These are phyloP conservation scores for Rhabdomys pumilio DNA, from an alignment of 2,797 vertebrate species.

Conservation along the genomic window DNA sequence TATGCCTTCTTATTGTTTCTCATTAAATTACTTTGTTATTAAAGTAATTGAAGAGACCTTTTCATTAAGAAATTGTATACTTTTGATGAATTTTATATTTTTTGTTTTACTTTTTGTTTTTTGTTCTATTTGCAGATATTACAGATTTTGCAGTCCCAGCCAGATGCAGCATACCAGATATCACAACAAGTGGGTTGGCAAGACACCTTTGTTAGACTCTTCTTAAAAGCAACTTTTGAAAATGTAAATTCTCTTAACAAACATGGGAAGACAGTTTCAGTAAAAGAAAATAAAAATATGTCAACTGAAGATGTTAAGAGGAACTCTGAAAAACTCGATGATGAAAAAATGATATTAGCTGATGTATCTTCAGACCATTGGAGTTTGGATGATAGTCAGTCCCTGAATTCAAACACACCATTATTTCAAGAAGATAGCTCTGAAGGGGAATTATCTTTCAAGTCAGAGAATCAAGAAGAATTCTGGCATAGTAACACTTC, in stretches of 20 bases:
- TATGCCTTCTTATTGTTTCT: constrained; percentile 19
- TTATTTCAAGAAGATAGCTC: constrained; percentile 90
- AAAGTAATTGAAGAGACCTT: constrained; percentile 60
- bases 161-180: constrained; percentile 95
- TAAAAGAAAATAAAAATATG: constrained; percentile 86
- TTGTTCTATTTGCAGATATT: constrained; percentile 91
- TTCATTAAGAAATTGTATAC: neutral
- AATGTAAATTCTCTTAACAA: constrained; percentile 75
- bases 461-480: constrained; percentile 87
- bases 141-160: constrained; percentile 94
- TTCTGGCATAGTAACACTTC: constrained; percentile 92
- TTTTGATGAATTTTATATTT: constrained; percentile 63
- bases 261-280: constrained; percentile 85
- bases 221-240: constrained; percentile 91
- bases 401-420: constrained; percentile 90
- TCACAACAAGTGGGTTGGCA: constrained; percentile 97
- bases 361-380: constrained; percentile 88
- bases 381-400: constrained; percentile 92
- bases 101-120: neutral
- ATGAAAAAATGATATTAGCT: constrained; percentile 83
- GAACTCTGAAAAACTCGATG: constrained; percentile 81
- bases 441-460: constrained; percentile 91
- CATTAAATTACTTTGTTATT: constrained; percentile 54
- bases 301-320: constrained; percentile 85
- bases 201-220: constrained; percentile 95